Evolutionary conservation across 2,888 invertebrate species (phyloP), one percentile per base, ranked within the genome.

Genomic region (Zelleria hepariella): DNA sequence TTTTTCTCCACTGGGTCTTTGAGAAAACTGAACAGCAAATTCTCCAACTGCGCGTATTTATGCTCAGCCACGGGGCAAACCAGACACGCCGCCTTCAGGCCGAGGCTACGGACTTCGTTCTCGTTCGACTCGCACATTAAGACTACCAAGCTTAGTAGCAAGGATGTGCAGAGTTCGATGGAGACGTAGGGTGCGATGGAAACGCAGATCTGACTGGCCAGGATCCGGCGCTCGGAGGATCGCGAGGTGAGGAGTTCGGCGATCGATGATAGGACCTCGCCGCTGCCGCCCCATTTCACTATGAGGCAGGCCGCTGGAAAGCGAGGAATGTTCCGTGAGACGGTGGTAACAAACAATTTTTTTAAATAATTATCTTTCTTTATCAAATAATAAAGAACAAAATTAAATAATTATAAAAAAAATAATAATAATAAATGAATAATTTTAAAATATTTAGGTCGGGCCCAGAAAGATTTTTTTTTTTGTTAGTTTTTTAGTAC

Each of bases 261-360:
- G 62, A 87, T 78, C 10, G 82, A 78, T 0, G 88, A 86, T 10
- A 88, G 61, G 0, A 88, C 85, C 64, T 88, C 88, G 25, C 85
- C 87, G 60, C 85, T 80, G 7, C 86, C 86, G 0, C 87, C 87
- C 87, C 87, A 88, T 71, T 86, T 86, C 25, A 87, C 87, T 65
- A 88, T 73, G 3, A 87, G 74, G 57, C 86, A 82, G 27, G 85
- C 78, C 18, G 87, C 89, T 89, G 77, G 4, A 82, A 21, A 23
- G 10, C 7, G 91, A 60, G 93, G 91, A 91, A 92, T 1, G 93
- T 92, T 20, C 8, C n/a, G n/a, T n/a, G n/a, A 18, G 5, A 15
- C 53, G 42, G 18, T 5, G 49, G 5, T 42, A 15, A 15, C 32
- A 42, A 42, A 10, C n/a, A n/a, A n/a, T n/a, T n/a, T n/a, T n/a